Conservation (phyloP, 1,140 invertebrate genomes). For the Melipona quadrifasciata region DNA sequence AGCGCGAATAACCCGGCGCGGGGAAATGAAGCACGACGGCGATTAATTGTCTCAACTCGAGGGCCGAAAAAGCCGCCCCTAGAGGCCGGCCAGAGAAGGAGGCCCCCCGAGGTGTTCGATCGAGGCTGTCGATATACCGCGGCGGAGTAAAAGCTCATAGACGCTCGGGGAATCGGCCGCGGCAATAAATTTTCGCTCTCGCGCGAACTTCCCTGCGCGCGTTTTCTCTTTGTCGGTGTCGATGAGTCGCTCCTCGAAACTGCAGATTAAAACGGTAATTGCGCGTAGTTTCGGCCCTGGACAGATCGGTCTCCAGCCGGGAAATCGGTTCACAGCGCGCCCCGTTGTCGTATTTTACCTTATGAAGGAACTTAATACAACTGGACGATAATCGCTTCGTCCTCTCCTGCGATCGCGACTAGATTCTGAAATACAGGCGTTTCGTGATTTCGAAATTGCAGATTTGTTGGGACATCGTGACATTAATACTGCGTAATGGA, state of each 20-base stretch:
- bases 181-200: conserved; percentile 45
- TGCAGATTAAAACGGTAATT: conserved; percentile 55
- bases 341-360: conserved; percentile 9
- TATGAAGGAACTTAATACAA: too few species aligned
- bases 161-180: conserved; percentile 28
- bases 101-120: conserved; percentile 1
- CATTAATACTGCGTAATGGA: too few species aligned
- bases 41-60: conserved; percentile 36
- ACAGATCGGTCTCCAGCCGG: conserved; percentile 33
- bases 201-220: conserved; percentile 19
- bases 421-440: background rate
- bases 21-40: background rate
- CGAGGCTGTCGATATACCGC: conserved; percentile 42
- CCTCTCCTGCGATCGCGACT: background rate
- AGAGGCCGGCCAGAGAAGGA: background rate
- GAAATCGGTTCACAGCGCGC: conserved; percentile 23
- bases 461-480: background rate
- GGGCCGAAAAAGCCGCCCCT: background rate
- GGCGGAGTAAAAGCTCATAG: conserved; percentile 48
- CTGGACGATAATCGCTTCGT: background rate
- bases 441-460: background rate
- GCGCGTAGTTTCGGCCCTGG: conserved; percentile 37
- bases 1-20: background rate
- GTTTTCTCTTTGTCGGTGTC: conserved; percentile 38
- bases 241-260: conserved; percentile 28